Base-by-base conservation (phyloP, 2,888 invertebrate genomes). In the Pasiphila rectangulata region DNA sequence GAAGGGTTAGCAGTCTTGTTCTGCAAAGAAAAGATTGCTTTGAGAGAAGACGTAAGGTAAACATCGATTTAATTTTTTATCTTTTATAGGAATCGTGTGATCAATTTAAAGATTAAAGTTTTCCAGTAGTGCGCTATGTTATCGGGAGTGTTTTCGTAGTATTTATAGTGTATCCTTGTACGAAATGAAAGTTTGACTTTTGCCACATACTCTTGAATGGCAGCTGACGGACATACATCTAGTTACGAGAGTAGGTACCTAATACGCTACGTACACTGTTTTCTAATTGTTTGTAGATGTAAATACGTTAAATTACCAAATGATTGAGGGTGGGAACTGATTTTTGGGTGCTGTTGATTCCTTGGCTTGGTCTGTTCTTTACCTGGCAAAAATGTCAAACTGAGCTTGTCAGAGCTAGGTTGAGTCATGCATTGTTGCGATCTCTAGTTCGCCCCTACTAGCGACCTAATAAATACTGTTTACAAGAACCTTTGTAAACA, bases 201-300 rank as follows among this genome's bases (percentile, higher is more conserved):
- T 89, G 89, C 89, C 89, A 89, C 89, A 89, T 89, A 89, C 87
- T 87, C 85, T 83, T 86, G 88, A 83, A 87, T 85, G 87, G 88
- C 89, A 87, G 86, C 84, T 88, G 88, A 87, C 84, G 81, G 83
- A 81, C 81, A 80, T 82, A 82, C 77, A 72, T 83, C 72, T 80
- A 78, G 73, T 81, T 79, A 78, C 75, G 75, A 81, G 75, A 78
- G 79, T 83, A 80, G 70, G 74, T 79, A 79, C 70, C 65, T 75
- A 71, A 70, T 70, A 69, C 72, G 73, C 77, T 61, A 79, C 76
- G 75, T 79, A 73, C 80, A 80, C 78, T 67, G 67, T 73, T 72
- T 73, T 67, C 57, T 54, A 56, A 68, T 57, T 69, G 65, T 65
- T 69, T 72, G 68, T 67, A 61, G 58, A 49, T 66, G 57, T 64